Percentiles rank a stretch among this genome's conserved stretches.
Evolutionary conservation across 2,888 invertebrate genomes (phyloP).

Genomic region (Elmis aenea): DNA sequence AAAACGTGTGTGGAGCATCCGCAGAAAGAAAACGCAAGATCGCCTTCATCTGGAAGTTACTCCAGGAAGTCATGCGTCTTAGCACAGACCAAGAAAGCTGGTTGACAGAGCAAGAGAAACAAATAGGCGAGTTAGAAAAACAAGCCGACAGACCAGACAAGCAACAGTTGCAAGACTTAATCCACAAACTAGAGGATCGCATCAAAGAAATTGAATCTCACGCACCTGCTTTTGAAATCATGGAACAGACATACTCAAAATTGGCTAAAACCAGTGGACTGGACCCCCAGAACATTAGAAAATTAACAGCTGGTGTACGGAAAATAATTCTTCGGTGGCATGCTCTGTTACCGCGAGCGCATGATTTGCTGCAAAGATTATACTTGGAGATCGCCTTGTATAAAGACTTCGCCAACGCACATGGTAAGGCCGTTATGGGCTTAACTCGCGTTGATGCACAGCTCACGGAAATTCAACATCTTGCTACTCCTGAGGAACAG

Average conservation of each 20-base stretch:
- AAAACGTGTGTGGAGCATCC: conserved; percentile 67
- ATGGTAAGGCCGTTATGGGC: conserved; percentile 65
- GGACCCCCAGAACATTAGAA: conserved; percentile 63
- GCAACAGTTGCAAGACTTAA: conserved; percentile 55
- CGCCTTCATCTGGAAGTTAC: conserved; percentile 54
- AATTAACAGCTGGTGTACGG: conserved; percentile 57
- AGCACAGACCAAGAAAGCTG: conserved; percentile 57
- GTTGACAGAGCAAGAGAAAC: conserved; percentile 59
- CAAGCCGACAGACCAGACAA: conserved; percentile 53
- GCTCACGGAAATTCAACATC: conserved; percentile 64
- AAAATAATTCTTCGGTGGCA: conserved; percentile 61
- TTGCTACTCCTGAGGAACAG: conserved; percentile 50
- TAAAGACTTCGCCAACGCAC: conserved; percentile 65
- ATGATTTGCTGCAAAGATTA: conserved; percentile 54
- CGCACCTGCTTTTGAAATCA: conserved; percentile 53
- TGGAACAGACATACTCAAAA: conserved; percentile 67
- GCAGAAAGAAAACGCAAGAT: conserved; percentile 68
- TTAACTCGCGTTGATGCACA: conserved; percentile 68
- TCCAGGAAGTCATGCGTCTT: conserved; percentile 56
- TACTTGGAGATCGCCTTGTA: conserved; percentile 57
- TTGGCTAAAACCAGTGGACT: conserved; percentile 62
- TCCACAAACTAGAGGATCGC: conserved; percentile 53
- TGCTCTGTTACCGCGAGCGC: conserved; percentile 55
- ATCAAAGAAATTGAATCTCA: conserved; percentile 54
- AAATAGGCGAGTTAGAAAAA: conserved; percentile 56